A percentile compares a stretch with the other conserved stretches of the same genome.
Conservation (phyloP, 2,113 vertebrate species). For the Pionites leucogaster region DNA sequence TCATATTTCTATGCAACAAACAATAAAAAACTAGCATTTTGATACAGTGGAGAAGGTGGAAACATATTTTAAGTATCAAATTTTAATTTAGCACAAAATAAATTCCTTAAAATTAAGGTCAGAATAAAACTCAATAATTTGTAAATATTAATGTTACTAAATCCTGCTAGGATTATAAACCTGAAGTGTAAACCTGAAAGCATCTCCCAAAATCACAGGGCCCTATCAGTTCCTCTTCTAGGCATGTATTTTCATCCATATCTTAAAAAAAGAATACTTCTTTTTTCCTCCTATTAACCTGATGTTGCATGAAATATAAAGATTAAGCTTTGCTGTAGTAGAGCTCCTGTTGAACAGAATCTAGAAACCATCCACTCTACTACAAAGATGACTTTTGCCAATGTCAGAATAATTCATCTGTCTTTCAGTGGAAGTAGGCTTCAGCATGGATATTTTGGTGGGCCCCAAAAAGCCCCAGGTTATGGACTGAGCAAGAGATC, state of each 20-base stretch:
- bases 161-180: not conserved
- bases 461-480: not conserved
- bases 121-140: not conserved
- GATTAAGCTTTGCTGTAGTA: not conserved
- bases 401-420: not conserved
- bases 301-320: not conserved
- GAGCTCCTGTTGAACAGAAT: not conserved
- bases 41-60: not conserved
- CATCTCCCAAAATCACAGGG: not conserved
- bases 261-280: not conserved
- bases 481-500: not conserved
- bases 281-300: not conserved
- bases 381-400: not conserved
- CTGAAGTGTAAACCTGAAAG: not conserved
- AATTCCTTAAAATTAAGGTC: not conserved
- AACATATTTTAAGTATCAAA: not conserved
- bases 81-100: not conserved
- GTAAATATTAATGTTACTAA: not conserved
- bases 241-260: not conserved
- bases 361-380: not conserved
- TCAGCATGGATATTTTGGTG: not conserved
- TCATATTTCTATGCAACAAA: not conserved
- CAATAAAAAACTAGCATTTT: not conserved
- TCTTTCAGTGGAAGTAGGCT: not conserved
- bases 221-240: not conserved